Evolutionary conservation across 2,888 invertebrate genomes (phyloP).

Genomic region (Sphinx pinastri): DNA sequence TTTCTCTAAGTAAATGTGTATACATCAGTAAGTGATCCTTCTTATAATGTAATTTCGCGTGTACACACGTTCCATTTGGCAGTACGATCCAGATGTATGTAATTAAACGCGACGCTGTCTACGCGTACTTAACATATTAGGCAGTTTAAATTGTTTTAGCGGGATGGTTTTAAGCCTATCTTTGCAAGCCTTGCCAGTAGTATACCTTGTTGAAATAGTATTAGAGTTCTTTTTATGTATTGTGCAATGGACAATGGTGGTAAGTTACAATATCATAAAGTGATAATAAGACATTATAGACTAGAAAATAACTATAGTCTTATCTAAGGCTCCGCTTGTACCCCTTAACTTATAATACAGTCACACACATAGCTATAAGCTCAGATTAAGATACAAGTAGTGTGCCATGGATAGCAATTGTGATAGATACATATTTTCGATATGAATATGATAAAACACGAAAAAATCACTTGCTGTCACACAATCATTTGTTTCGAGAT

Average conservation of each 20-base stretch:
- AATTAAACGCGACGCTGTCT: slow-evolving; percentile 15
- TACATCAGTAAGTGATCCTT: too few relatives aligned
- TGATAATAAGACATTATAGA: neutral
- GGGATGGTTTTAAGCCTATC: neutral
- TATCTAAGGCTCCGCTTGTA: neutral
- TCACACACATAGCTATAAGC: too few relatives aligned
- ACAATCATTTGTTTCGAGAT: neutral
- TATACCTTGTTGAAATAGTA: neutral
- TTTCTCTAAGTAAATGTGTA: too few relatives aligned
- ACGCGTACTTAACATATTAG: slow-evolving; percentile 6
- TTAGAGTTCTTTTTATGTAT: neutral
- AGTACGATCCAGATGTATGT: slow-evolving; percentile 1
- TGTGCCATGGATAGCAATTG: too few relatives aligned
- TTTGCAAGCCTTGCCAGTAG: neutral
- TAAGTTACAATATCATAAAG: neutral
- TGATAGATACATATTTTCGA: too few relatives aligned
- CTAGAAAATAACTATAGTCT: neutral
- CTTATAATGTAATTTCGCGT: neutral
- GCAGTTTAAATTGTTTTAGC: slow-evolving; percentile 6
- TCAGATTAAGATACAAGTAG: too few relatives aligned
- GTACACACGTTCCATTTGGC: neutral
- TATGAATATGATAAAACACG: too few relatives aligned
- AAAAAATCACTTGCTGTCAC: too few relatives aligned
- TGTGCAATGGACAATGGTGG: neutral
- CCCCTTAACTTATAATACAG: neutral